These are phyloP conservation scores for Drosophila varians DNA, from an alignment of 1,140 invertebrate species.

Conservation along the genomic window DNA sequence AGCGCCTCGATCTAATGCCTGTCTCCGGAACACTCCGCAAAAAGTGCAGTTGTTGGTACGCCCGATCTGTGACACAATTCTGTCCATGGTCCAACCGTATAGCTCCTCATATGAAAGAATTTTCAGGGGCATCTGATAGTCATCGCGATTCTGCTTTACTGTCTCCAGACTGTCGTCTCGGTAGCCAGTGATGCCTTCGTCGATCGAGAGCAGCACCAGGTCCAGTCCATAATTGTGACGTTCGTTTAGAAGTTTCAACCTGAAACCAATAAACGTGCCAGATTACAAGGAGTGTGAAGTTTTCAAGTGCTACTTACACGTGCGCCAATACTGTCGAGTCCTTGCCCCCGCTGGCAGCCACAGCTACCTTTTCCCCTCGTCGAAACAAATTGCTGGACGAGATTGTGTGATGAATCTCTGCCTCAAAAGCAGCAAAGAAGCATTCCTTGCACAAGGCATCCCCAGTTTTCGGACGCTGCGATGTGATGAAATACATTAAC, in stretches of 20 bases:
- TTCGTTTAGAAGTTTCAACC: conserved; percentile 95
- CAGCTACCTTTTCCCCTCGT: conserved; percentile 94
- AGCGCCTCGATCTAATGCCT: conserved; percentile 97
- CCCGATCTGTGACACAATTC: conserved; percentile 97
- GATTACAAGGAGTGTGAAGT: neutral
- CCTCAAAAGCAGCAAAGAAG: conserved; percentile 97
- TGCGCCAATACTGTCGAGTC: conserved; percentile 99
- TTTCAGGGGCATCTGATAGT: conserved; percentile 97
- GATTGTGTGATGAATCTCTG: conserved; percentile 98
- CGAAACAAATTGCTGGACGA: conserved; percentile 93
- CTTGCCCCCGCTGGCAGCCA: conserved; percentile 99
- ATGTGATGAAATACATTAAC: neutral
- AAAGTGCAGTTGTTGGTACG: conserved; percentile 99
- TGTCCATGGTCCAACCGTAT: conserved; percentile 99
- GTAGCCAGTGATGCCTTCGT: conserved; percentile 99
- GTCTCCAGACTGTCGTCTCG: conserved; percentile 99
- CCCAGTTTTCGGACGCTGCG: conserved; percentile 93
- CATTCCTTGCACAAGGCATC: conserved; percentile 97
- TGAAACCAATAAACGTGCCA: neutral
- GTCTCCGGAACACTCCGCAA: conserved; percentile 98
- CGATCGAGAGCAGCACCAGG: conserved; percentile 96
- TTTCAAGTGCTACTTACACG: conserved; percentile 84
- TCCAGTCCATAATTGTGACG: conserved; percentile 96
- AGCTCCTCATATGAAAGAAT: conserved; percentile 99
- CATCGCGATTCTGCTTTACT: conserved; percentile 96